These are phyloP conservation scores for Crotalus tigris DNA, from an alignment of 2,113 vertebrate species.

Conservation along the genomic window DNA sequence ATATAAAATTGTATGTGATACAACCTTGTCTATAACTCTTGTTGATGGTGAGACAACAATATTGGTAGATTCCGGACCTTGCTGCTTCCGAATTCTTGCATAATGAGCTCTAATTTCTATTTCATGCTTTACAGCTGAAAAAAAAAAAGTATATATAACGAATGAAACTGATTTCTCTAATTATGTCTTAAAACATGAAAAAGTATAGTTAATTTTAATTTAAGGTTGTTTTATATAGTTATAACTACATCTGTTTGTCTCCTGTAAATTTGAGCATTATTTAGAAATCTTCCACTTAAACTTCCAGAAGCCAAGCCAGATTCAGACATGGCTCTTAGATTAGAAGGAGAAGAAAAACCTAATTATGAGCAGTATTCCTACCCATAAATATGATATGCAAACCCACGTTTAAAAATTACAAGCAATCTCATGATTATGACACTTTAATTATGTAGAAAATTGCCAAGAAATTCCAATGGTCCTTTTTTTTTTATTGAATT, in stretches of 20 bases:
- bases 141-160: not conserved
- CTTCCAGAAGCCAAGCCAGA: not conserved
- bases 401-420: not conserved
- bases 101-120: conserved; percentile 62
- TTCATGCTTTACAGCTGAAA: conserved; percentile 54
- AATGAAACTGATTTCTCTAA: not conserved
- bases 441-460: not conserved
- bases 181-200: not conserved
- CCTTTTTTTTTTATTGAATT: not conserved
- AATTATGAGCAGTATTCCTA: not conserved
- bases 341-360: not conserved
- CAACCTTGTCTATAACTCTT: conserved; percentile 1
- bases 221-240: not conserved
- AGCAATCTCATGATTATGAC: not conserved
- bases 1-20: not conserved
- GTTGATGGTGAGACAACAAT: not conserved
- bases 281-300: not conserved
- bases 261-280: not conserved
- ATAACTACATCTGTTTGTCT: not conserved
- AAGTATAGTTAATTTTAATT: not conserved
- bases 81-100: conserved; percentile 52
- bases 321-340: not conserved
- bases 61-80: conserved; percentile 45
- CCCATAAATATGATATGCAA: not conserved
- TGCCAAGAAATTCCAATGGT: not conserved